Base-by-base conservation (phyloP, 2,888 invertebrate species). In the Oxyscelio sp. region DNA sequence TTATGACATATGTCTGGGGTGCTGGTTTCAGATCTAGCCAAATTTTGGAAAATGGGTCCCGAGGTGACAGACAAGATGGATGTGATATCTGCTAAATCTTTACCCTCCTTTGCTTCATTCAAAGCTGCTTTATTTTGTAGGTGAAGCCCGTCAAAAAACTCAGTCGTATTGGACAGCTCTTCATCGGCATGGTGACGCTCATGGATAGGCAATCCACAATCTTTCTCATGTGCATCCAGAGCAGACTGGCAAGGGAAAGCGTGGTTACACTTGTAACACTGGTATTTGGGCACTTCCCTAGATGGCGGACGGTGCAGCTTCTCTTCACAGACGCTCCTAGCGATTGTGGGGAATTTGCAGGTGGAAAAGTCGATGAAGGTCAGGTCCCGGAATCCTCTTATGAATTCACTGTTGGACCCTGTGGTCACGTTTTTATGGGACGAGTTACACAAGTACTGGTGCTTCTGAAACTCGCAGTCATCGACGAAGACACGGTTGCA, bases 81-180 rank as follows among this genome's bases (percentile, higher is more conserved):
- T 92, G 97, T 97, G 85, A 98, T 98, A 90, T 98, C 98, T 52
- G 98, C 98, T 84, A 98, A 95, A 90, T 98, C 98, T 92, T 96
- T 96, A 27, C 96, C 96, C 61, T 93, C 93, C 24, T 91, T 92
- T 0, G 91, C 91, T 34, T 92, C 93, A 3, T 87, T 88, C 50
- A 92, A 11, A 6, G 96, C 95, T 0, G 96, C 95, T 87, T 96
- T 96, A 92, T 97, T 97, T 91, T 96, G 96, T 43, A 97, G 95
- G 91, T 97, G 97, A 22, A 98, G 94, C 84, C 97, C 96, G 0
- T 97, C 97, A 91, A 98, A 97, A 93, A 98, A 98, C 88, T 97
- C 97, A 78, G 97, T 97, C 43, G 97, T 95, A 56, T 95, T 95
- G 22, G 96, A 95, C 5, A 92, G 92, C 73, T 96, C 95, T 65